These are phyloP conservation scores for Lithophane ornitopus DNA, from an alignment of 2,888 invertebrate genomes.

Conservation along the genomic window DNA sequence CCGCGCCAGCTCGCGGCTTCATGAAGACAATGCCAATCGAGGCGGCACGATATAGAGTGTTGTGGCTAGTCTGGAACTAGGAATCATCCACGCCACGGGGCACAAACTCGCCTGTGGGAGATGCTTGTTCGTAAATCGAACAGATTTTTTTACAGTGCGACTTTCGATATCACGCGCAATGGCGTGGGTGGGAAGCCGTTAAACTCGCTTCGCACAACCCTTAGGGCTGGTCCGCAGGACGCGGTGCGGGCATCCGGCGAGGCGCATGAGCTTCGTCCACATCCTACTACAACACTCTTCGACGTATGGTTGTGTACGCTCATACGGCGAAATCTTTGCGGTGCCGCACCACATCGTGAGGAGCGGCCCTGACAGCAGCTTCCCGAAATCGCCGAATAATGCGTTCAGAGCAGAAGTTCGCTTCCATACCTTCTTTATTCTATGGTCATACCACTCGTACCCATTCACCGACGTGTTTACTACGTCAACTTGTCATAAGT, in stretches of 20 bases:
- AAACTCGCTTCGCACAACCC: too few species aligned
- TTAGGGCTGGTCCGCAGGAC: too few species aligned
- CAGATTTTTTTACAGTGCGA: background rate
- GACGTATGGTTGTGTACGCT: too few species aligned
- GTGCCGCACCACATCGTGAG: too few species aligned
- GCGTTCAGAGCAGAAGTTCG: background rate
- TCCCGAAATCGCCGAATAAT: background rate
- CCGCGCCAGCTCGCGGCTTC: too few species aligned
- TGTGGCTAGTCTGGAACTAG: background rate
- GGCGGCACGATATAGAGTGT: background rate
- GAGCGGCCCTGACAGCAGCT: background rate
- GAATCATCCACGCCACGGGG: background rate
- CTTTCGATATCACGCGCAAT: background rate
- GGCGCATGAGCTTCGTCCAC: too few species aligned
- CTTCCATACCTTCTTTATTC: constrained; percentile 12
- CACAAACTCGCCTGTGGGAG: background rate
- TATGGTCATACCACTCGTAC: constrained; percentile 30
- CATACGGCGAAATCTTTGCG: too few species aligned
- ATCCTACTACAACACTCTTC: too few species aligned
- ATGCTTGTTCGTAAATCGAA: background rate
- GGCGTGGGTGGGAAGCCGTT: background rate
- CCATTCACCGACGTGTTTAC: constrained; percentile 16
- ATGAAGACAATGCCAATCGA: background rate
- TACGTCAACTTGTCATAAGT: constrained; percentile 38
- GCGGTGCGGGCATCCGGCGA: too few species aligned